A percentile compares a stretch with the other conserved stretches of the same genome.
phyloP scores from a whole-genome alignment of 2,113 vertebrate genomes.

The Progne subis region DNA sequence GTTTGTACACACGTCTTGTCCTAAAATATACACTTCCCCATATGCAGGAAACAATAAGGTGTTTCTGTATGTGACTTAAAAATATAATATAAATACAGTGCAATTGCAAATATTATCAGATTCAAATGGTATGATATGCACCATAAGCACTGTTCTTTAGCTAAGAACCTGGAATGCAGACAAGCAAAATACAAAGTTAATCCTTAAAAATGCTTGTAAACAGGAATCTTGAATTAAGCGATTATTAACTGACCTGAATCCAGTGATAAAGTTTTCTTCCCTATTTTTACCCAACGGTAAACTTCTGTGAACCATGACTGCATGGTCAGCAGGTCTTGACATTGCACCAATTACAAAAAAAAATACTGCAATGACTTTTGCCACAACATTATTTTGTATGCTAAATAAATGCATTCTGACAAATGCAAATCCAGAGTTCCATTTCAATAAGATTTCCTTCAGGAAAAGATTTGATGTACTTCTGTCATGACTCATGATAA shows the following conservation, averaged over 20 bases:
- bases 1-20: neutral
- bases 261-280: neutral
- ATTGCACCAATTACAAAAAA: neutral
- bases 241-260: neutral
- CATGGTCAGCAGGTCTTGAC: neutral
- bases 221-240: neutral
- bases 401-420: slow-evolving; percentile 36
- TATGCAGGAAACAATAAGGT: neutral
- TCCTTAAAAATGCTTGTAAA: neutral
- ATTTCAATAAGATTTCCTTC: slow-evolving; percentile 19
- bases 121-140: neutral
- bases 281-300: neutral
- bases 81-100: neutral
- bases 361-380: neutral
- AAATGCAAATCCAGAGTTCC: slow-evolving; percentile 10
- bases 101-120: neutral
- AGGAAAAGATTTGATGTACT: slow-evolving; percentile 15
- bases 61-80: neutral
- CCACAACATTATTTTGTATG: neutral
- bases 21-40: neutral
- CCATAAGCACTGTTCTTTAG: neutral
- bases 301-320: neutral
- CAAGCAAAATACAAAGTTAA: neutral
- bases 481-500: slow-evolving; percentile 21
- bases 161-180: neutral